These are phyloP conservation scores for Ianthella basta DNA, from an alignment of 37 sponge, comb jelly and placozoan species.

Conservation along the genomic window DNA sequence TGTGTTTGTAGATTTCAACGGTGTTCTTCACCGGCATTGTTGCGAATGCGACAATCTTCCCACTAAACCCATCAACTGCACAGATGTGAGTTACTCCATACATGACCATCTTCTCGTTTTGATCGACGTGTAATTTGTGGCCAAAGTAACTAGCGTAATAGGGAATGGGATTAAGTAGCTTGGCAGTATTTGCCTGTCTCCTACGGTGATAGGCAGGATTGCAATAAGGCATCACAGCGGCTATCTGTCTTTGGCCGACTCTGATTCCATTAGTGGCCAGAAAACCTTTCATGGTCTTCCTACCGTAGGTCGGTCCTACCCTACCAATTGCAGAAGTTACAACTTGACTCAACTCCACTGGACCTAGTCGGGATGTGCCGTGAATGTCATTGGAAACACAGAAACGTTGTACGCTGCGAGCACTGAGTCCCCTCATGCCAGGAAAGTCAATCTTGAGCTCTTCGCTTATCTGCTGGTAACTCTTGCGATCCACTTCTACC, in stretches of 20 bases:
- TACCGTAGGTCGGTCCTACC: conserved; percentile 44
- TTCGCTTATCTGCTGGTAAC: conserved; percentile 7
- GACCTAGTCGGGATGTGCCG: conserved; percentile 1
- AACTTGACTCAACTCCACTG: conserved; percentile 2
- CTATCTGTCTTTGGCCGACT: conserved; percentile 30
- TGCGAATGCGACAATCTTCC: conserved; percentile 43
- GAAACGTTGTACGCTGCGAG: conserved; percentile 36
- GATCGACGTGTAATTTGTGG: conserved; percentile 62
- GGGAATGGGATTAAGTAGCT: conserved; percentile 50
- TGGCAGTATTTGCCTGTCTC: too few species aligned
- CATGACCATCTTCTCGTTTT: conserved; percentile 69
- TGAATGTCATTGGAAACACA: conserved; percentile 21
- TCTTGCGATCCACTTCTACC: too few species aligned
- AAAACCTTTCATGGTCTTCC: conserved; percentile 52
- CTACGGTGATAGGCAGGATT: conserved; percentile 38
- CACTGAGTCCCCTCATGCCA: neutral
- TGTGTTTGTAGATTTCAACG: conserved; percentile 36
- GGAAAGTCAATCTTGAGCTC: conserved; percentile 16
- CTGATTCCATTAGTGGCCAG: conserved; percentile 30
- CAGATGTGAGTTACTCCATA: conserved; percentile 61
- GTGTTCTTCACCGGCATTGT: conserved; percentile 61
- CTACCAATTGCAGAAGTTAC: neutral
- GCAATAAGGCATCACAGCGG: neutral
- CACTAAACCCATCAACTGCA: conserved; percentile 59
- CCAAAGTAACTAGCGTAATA: conserved; percentile 65